Evolutionary conservation across 2,797 vertebrate genomes (phyloP).

Genomic region (Acestrorhynchus altus): DNA sequence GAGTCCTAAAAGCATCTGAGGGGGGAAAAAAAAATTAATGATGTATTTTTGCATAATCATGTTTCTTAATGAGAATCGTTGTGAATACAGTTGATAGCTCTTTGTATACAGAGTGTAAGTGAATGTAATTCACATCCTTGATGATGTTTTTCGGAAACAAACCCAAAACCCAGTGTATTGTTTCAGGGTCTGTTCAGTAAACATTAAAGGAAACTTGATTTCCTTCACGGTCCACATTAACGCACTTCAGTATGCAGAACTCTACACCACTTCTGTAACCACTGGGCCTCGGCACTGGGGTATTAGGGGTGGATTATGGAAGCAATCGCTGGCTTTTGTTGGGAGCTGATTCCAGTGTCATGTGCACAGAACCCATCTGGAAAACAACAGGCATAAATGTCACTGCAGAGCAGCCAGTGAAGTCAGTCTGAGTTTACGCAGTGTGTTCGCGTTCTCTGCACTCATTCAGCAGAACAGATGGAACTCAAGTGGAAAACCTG

Average conservation of each 20-base stretch:
- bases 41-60: not conserved
- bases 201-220: not conserved
- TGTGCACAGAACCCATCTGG: slow-evolving; percentile 24
- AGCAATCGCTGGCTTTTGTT: not conserved
- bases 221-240: not conserved
- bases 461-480: slow-evolving; percentile 7
- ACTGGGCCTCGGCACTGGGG: not conserved
- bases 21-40: not conserved
- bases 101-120: not conserved
- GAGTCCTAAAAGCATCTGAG: not conserved
- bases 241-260: not conserved
- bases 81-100: not conserved
- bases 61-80: not conserved
- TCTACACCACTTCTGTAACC: not conserved
- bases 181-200: not conserved
- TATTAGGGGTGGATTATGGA: not conserved
- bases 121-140: not conserved
- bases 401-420: slow-evolving; percentile 29
- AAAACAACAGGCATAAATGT: slow-evolving; percentile 41
- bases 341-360: slow-evolving; percentile 1
- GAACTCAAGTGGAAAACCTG: not conserved
- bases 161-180: not conserved
- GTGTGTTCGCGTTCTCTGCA: slow-evolving; percentile 23
- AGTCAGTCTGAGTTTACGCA: slow-evolving; percentile 21
- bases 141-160: not conserved